phyloP scores from a whole-genome alignment of 1,140 invertebrate genomes.

The Tetragnatha versicolor region DNA sequence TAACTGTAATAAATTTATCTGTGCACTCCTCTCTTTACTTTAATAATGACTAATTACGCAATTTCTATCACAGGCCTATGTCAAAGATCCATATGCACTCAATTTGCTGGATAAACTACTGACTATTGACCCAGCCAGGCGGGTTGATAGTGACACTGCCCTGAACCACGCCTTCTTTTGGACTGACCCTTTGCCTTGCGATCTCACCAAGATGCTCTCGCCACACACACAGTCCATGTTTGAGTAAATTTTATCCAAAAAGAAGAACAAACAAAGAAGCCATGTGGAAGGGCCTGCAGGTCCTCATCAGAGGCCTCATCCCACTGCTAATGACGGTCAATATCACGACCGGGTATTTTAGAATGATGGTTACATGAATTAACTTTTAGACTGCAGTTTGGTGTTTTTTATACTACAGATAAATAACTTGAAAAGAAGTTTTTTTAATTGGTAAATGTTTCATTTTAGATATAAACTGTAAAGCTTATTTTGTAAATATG shows the following conservation, averaged over 20 bases:
- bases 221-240: conserved; percentile 72
- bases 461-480: too few species aligned
- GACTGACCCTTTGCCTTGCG: conserved; percentile 94
- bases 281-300: not conserved
- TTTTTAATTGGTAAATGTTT: too few species aligned
- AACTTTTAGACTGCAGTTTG: too few species aligned
- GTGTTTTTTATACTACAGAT: too few species aligned
- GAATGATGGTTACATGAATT: too few species aligned
- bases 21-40: too few species aligned
- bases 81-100: conserved; percentile 90
- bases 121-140: conserved; percentile 87
- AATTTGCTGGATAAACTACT: conserved; percentile 93
- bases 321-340: not conserved
- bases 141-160: conserved; percentile 90
- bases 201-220: conserved; percentile 90
- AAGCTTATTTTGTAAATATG: too few species aligned
- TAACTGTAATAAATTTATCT: too few species aligned
- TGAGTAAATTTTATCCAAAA: conserved; percentile 47
- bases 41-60: not conserved
- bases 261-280: too few species aligned
- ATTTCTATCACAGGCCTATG: conserved; percentile 71
- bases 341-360: not conserved
- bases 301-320: not conserved
- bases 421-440: too few species aligned
- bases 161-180: conserved; percentile 98